Conservation (phyloP, 2,888 invertebrate species). For the Phalangium opilio region DNA sequence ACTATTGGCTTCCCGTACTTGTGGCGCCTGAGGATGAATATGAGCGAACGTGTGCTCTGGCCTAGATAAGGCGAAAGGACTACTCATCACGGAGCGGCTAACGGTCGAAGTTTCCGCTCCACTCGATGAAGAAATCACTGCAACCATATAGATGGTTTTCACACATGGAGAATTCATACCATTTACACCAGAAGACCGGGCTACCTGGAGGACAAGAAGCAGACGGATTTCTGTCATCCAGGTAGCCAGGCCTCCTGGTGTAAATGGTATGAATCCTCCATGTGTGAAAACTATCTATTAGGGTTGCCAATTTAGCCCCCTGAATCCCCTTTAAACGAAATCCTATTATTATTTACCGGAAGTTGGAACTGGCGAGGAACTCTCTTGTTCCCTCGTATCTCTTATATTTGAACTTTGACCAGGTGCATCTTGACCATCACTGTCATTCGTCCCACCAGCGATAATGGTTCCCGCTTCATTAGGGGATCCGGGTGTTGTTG, state of each 20-base stretch:
- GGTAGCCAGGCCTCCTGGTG: too few relatives aligned
- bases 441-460: slow-evolving; percentile 10
- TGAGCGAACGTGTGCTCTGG: slow-evolving; percentile 74
- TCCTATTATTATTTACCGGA: slow-evolving; percentile 9
- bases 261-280: too few relatives aligned
- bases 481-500: slow-evolving; percentile 14
- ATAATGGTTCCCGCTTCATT: slow-evolving; percentile 3
- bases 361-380: slow-evolving; percentile 15
- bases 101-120: slow-evolving; percentile 26
- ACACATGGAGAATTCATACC: too few relatives aligned
- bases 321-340: neutral
- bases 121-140: neutral
- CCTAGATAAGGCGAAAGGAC: slow-evolving; percentile 31
- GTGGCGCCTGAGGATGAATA: slow-evolving; percentile 62
- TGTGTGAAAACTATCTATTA: too few relatives aligned
- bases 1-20: slow-evolving; percentile 16
- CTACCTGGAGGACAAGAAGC: too few relatives aligned
- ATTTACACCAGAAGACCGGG: too few relatives aligned
- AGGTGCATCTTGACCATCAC: slow-evolving; percentile 10
- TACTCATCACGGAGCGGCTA: slow-evolving; percentile 32
- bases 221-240: too few relatives aligned
- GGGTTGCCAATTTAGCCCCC: too few relatives aligned
- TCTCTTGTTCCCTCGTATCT: slow-evolving; percentile 14
- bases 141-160: neutral
- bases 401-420: slow-evolving; percentile 10